Base-by-base conservation (phyloP, 2,797 vertebrate genomes). In the Anolis apletophallus region DNA sequence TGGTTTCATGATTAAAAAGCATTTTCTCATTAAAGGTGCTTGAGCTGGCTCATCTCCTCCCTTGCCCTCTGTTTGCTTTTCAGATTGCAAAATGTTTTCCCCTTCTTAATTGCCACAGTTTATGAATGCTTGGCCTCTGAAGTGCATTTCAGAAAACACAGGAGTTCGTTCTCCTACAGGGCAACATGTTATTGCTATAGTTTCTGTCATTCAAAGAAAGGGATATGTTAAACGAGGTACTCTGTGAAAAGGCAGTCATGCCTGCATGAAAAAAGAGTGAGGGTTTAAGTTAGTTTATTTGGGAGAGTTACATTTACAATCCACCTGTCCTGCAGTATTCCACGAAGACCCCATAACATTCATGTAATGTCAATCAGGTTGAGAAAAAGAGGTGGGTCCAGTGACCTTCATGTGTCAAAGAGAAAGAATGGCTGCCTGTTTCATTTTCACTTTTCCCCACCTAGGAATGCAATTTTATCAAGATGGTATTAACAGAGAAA, bases 1-100 rank as follows among this genome's bases (percentile, higher is more conserved):
- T 89, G 68, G 74, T 83, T 67, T 87, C 46, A 90, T 93, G 90
- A 96, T 92, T 94, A 90, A 94, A 87, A 88, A 94, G n/a, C 46
- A 86, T 64, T 83, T 90, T 89, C 84, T 93, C 91, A 94, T 94
- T 92, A 94, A 93, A 85, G 9, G 1, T n/a, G 86, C 87, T 91
- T 88, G 71, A 77, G 93, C 86, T 32, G 68, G 87, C 90, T 90
- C 0, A 73, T 90, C 84, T 85, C 88, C 89, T 61, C 54, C 61
- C 6, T 13, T 78, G 32, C 34, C 74, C 89, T 91, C 90, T 90
- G 85, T 82, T 93, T 94, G 90, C 85, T 93, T 90, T 93, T 92
- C 89, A 91, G 76, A 88, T 68, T 75, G 88, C 32, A 82, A 85
- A 36, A 46, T 21, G 11, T 88, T 91, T 91, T 92, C 88, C 87